These are phyloP conservation scores for Pterocles gutturalis DNA, from an alignment of 2,113 vertebrate genomes.

Conservation along the genomic window DNA sequence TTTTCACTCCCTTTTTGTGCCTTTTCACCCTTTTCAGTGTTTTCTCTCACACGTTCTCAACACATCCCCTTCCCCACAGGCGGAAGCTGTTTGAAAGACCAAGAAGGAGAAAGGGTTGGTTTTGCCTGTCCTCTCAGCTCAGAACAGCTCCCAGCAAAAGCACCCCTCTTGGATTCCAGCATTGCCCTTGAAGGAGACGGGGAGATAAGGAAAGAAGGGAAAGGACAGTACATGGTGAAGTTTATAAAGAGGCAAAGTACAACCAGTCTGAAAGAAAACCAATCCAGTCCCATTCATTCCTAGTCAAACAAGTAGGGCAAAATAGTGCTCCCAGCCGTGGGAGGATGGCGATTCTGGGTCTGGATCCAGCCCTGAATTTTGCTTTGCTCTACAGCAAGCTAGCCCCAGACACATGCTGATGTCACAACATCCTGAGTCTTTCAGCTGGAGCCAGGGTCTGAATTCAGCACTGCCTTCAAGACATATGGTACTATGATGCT, in stretches of 20 bases:
- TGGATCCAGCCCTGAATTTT: background rate
- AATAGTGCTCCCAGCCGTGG: background rate
- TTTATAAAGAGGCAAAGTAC: conserved; percentile 13
- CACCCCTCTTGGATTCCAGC: background rate
- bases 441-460: background rate
- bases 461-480: background rate
- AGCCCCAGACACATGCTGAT: background rate
- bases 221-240: background rate
- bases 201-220: conserved; percentile 12
- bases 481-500: background rate
- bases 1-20: background rate
- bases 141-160: background rate
- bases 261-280: background rate
- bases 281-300: background rate
- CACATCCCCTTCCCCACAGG: background rate
- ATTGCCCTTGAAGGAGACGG: background rate
- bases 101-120: background rate
- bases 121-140: conserved; percentile 27
- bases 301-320: background rate
- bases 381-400: background rate
- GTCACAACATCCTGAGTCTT: background rate
- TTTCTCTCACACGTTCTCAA: background rate
- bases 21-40: conserved; percentile 4
- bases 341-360: background rate
- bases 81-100: conserved; percentile 32